Evolutionary conservation across 2,113 vertebrate species (phyloP).

Genomic region (Apeltes quadracus): DNA sequence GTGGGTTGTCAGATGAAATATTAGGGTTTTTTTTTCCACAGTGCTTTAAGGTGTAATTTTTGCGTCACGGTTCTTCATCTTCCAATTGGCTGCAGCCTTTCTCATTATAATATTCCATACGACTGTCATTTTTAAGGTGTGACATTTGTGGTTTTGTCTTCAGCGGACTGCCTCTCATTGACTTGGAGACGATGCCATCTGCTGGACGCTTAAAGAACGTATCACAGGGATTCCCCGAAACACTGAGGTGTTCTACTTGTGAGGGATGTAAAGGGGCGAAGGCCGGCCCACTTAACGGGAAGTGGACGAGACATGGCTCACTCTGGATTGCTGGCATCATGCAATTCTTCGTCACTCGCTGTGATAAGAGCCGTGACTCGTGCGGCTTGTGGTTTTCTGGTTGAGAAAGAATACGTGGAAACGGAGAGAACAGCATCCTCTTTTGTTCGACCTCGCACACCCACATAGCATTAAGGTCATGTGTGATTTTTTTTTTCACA

Average conservation of each 20-base stretch:
- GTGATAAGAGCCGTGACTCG: conserved; percentile 3
- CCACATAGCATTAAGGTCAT: background rate
- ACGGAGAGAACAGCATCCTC: background rate
- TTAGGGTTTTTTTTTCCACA: conserved; percentile 5
- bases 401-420: conserved; percentile 14
- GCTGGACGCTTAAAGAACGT: conserved; percentile 50
- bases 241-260: conserved; percentile 9
- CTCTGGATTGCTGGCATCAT: conserved; percentile 10
- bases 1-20: conserved; percentile 18
- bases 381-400: background rate
- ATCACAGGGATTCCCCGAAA: background rate
- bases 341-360: background rate
- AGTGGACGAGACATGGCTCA: conserved; percentile 50
- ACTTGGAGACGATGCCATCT: conserved; percentile 66
- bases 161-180: conserved; percentile 35
- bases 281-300: conserved; percentile 44
- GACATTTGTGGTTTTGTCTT: conserved; percentile 22
- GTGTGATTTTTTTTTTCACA: conserved; percentile 13
- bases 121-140: conserved; percentile 38
- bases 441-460: conserved; percentile 5
- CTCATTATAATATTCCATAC: conserved; percentile 23
- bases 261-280: conserved; percentile 40
- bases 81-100: conserved; percentile 3
- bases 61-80: background rate
- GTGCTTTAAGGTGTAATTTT: conserved; percentile 11